Evolutionary conservation across 2,888 invertebrate species (phyloP), one percentile per base, ranked within the genome.

Genomic region (Drosophila multiciliata): DNA sequence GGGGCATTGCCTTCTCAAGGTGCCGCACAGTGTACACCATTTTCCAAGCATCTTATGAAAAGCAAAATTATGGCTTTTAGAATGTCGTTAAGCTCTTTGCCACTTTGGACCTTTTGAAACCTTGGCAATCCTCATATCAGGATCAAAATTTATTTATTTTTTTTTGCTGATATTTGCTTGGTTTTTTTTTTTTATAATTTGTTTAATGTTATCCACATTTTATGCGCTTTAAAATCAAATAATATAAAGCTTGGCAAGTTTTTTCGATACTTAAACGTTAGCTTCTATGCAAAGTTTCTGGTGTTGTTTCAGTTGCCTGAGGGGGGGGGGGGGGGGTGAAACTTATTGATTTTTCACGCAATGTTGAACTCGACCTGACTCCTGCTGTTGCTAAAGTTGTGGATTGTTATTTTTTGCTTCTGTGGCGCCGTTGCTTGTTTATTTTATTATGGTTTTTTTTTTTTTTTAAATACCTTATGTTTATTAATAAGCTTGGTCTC

Each of bases 271-370:
- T 45, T 45, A 23, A 20, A 45, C 7, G 12, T 15, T 20, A 20
- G 45, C 45, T 20, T 45, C 12, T 20, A 15, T 8, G 20, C 8
- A 15, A 45, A 15, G 20, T 45, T 45, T 15, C 23, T 45, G 45
- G 4, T 2, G 8, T 23, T 45, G 45, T 23, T 23, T 45, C 2
- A 23, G 45, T 45, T 26, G 73, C 66, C 73, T 65, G 68, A 62
- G 59, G 69, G 66, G 75, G 66, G 23, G 7, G 65, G 68, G 59
- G 59, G 69, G 66, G 75, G 66, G 23, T 15, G 65, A 59, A 73
- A 65, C 68, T 80, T 75, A 82, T 87, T 82, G 87, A 82, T 82
- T 82, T 82, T 82, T 82, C 84, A 83, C 73, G 77, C 83, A 63
- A 60, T 65, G 66, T 64, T 77, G 55, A 60, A 55, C 78, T 40